Evolutionary conservation across 2,797 vertebrate genomes (phyloP), one percentile per base, ranked within the genome.

Genomic region (Cuniculus paca): DNA sequence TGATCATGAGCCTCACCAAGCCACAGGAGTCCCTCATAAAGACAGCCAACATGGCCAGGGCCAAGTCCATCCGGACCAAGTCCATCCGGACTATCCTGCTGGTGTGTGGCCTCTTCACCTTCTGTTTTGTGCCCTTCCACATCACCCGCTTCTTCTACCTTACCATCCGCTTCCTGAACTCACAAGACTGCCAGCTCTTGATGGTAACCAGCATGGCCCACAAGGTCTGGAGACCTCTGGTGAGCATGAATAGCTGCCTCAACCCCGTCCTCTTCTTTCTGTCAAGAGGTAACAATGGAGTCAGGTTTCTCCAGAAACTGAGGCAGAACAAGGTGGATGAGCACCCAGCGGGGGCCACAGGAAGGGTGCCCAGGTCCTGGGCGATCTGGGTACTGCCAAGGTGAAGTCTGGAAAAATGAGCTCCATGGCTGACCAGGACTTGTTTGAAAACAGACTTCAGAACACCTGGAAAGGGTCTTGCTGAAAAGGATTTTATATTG

Each of bases 91-190:
- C 97, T 26, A 90, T 98, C 20, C 6, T 98, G 24, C 52, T 97
- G 0, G 94, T 98, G 45, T 97, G 92, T 0, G 6, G 98, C 45
- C 63, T 98, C 90, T 98, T 98, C 2, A 48, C 97, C 0, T 24
- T 98, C 75, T 98, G 98, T 61, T 98, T 98, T 2, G 92, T 97
- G 82, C 98, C 98, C 4, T 98, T 98, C 91, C 98, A 98, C 45
- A 2, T 98, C 2, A 87, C 96, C 0, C 95, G 95, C 63, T 97
- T 90, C 4, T 90, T 97, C 31, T 98, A 98, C 94, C 52, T 98
- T 63, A 94, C 94, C 0, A 74, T 98, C 60, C 83, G 84, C 24
- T 96, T 97, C 39, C 90, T 98, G 31, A 31, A 74, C 52, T 50
- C 93, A 11, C 60, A 2, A 0, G 72, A 98, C 92, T 98, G 98